phyloP scores from a whole-genome alignment of 2,797 vertebrate species.

The Paramormyrops hopkinsi region DNA sequence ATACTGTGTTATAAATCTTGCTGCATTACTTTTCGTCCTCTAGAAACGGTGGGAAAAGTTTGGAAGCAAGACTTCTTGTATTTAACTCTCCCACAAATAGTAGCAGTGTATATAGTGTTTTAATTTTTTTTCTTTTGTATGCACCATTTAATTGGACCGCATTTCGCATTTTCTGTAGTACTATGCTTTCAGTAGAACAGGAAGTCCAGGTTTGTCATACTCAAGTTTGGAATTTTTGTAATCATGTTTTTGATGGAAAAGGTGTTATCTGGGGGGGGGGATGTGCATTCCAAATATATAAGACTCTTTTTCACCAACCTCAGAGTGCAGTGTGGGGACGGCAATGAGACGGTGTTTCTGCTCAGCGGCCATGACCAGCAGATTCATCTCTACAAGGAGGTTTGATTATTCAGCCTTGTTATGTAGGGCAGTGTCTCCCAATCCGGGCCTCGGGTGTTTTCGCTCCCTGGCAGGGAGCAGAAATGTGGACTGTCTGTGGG shows the following conservation, averaged over 20 bases:
- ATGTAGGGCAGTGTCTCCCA: not conserved
- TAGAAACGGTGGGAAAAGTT: not conserved
- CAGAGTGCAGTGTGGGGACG: slow-evolving; percentile 67
- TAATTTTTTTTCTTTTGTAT: not conserved
- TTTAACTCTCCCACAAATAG: not conserved
- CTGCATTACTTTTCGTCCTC: not conserved
- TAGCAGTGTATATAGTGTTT: not conserved
- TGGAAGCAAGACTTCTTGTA: not conserved
- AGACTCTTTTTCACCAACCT: slow-evolving; percentile 9
- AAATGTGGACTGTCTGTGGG: not conserved
- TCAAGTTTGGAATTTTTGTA: not conserved
- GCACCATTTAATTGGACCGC: not conserved
- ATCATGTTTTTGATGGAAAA: not conserved
- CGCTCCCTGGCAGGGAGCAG: not conserved
- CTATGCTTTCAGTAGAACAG: not conserved
- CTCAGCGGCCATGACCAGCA: slow-evolving; percentile 81
- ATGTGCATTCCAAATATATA: not conserved
- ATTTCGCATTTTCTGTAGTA: not conserved
- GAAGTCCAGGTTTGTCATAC: not conserved
- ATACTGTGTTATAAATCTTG: not conserved
- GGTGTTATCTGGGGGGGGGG: not conserved
- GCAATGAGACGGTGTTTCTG: slow-evolving; percentile 78
- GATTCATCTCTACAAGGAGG: slow-evolving; percentile 88
- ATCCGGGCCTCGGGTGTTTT: not conserved
- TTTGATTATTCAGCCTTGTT: slow-evolving; percentile 37